These are phyloP conservation scores for Rhagologus leucostigma DNA, from an alignment of 2,113 vertebrate genomes.

Conservation along the genomic window DNA sequence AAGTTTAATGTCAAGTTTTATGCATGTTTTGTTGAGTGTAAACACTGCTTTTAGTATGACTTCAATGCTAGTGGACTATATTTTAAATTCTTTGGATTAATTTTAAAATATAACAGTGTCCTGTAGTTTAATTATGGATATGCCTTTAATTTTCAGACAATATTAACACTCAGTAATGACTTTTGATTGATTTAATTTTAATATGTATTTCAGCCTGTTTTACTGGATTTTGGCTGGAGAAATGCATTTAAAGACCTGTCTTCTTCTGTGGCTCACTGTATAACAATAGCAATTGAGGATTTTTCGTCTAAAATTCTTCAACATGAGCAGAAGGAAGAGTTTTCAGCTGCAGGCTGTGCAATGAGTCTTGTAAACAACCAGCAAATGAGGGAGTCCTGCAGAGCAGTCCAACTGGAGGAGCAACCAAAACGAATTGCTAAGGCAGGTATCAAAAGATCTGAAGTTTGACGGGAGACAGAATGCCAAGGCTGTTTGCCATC, in stretches of 20 bases:
- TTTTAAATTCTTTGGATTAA: background rate
- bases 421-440: conserved; percentile 86
- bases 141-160: background rate
- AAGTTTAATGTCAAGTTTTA: background rate
- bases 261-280: conserved; percentile 80
- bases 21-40: conserved; percentile 9
- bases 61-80: background rate
- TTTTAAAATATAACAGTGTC: background rate
- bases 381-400: conserved; percentile 64
- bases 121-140: background rate
- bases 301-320: conserved; percentile 82
- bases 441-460: conserved; percentile 76
- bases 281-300: conserved; percentile 83
- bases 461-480: conserved; percentile 8
- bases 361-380: conserved; percentile 66
- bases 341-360: conserved; percentile 47
- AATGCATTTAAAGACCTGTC: conserved; percentile 82
- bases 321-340: conserved; percentile 77
- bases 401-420: conserved; percentile 72
- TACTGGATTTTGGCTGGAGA: conserved; percentile 88
- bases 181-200: conserved; percentile 3
- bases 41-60: conserved; percentile 20
- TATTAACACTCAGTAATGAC: background rate
- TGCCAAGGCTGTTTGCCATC: conserved; percentile 30
- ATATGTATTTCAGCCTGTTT: conserved; percentile 73